Evolutionary conservation across 2,797 vertebrate genomes (phyloP).

Genomic region (Gadopsis marmoratus): DNA sequence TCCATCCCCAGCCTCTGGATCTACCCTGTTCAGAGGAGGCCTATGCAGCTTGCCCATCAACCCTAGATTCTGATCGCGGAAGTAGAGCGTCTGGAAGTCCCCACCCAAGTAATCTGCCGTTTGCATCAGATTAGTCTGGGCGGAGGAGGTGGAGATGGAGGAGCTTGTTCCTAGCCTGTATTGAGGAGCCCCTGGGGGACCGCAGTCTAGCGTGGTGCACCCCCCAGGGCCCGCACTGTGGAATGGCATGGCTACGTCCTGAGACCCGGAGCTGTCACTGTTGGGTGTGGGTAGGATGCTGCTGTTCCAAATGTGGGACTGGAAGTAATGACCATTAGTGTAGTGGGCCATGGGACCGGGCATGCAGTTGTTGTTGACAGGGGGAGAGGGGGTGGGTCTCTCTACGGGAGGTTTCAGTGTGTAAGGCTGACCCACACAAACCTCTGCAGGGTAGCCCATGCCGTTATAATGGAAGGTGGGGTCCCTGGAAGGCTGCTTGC

Average conservation of each 20-base stretch:
- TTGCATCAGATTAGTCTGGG: constrained; percentile 97
- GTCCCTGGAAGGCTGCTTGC: constrained; percentile 90
- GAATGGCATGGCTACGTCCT: constrained; percentile 96
- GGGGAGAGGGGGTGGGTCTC: constrained; percentile 95
- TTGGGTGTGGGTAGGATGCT: constrained; percentile 98
- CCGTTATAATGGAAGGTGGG: constrained; percentile 91
- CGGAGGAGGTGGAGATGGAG: constrained; percentile 83
- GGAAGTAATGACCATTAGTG: constrained; percentile 96
- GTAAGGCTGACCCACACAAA: constrained; percentile 96
- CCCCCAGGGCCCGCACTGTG: constrained; percentile 88
- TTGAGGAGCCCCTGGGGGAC: constrained; percentile 89
- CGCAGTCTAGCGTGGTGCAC: constrained; percentile 90
- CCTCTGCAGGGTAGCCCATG: constrained; percentile 92
- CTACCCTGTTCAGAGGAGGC: constrained; percentile 91
- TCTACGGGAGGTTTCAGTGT: constrained; percentile 93
- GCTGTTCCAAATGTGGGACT: constrained; percentile 95
- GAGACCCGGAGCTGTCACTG: constrained; percentile 99
- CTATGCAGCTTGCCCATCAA: constrained; percentile 97
- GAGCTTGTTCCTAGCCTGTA: constrained; percentile 91
- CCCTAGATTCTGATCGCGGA: constrained; percentile 97
- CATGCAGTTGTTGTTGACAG: constrained; percentile 90
- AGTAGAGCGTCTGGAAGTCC: constrained; percentile 99
- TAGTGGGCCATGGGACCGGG: constrained; percentile 90
- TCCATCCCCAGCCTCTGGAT: constrained; percentile 91
- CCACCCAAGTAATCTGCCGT: constrained; percentile 97